Percentiles rank a stretch among this genome's conserved stretches.
These are phyloP conservation scores for Enoplosus armatus DNA, from an alignment of 2,797 vertebrate genomes.

Conservation along the genomic window DNA sequence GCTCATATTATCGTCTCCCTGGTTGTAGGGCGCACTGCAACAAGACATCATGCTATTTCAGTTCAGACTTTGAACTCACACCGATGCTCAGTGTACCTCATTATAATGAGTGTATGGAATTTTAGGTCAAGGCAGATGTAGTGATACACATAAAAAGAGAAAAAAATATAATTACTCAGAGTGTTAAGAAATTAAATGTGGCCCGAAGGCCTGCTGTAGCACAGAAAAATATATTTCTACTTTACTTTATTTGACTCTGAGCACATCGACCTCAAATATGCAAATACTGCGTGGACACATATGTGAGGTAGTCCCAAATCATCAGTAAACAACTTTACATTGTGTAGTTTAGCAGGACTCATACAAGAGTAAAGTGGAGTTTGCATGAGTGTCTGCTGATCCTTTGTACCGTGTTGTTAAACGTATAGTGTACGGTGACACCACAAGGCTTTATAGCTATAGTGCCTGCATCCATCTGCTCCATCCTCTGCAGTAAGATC, in stretches of 20 bases:
- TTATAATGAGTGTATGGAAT: conserved; percentile 47
- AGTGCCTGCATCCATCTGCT: conserved; percentile 60
- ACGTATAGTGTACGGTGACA: conserved; percentile 34
- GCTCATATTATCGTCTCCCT: conserved; percentile 25
- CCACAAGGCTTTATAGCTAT: conserved; percentile 22
- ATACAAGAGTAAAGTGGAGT: neutral
- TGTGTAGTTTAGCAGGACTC: neutral
- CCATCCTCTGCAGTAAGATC: conserved; percentile 33
- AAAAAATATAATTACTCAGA: conserved; percentile 33
- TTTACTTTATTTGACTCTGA: conserved; percentile 19
- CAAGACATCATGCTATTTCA: conserved; percentile 40
- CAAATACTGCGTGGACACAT: neutral
- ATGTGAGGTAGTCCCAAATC: neutral
- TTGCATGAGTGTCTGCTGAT: conserved; percentile 26
- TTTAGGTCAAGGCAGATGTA: conserved; percentile 58
- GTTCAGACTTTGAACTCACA: conserved; percentile 40
- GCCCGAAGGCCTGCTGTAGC: conserved; percentile 20
- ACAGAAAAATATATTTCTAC: neutral
- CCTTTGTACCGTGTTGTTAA: conserved; percentile 39
- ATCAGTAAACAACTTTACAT: neutral
- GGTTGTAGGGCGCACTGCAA: conserved; percentile 18
- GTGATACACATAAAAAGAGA: conserved; percentile 25
- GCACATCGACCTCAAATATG: neutral
- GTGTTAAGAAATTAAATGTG: conserved; percentile 44
- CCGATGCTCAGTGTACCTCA: conserved; percentile 35